phyloP scores from a whole-genome alignment of 1,140 invertebrate species.

The Agrypnia vestita region DNA sequence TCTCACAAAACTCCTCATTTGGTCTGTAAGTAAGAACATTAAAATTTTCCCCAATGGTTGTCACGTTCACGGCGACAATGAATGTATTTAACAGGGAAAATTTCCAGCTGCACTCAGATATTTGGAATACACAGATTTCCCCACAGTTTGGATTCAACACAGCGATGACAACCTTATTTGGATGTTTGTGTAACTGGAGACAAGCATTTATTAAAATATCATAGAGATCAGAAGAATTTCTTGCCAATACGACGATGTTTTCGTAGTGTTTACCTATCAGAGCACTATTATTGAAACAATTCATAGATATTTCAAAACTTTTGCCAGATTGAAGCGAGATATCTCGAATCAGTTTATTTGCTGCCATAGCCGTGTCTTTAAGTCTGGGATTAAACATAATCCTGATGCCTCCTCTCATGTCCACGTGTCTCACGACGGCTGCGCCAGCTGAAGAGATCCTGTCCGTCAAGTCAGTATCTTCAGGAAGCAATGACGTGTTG shows the following conservation, averaged over 20 bases:
- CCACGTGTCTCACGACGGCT: background rate
- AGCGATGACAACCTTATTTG: background rate
- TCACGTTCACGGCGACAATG: too few relatives aligned
- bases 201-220: too few relatives aligned
- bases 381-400: slow-evolving; percentile 1
- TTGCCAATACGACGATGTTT: background rate
- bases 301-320: slow-evolving; percentile 5
- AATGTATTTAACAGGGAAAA: too few relatives aligned
- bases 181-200: background rate
- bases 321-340: background rate
- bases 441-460: background rate
- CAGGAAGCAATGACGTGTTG: background rate
- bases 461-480: background rate
- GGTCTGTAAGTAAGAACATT: too few relatives aligned
- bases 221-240: background rate
- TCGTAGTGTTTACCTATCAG: background rate
- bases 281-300: background rate
- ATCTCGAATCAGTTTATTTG: slow-evolving; percentile 3
- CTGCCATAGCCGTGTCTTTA: background rate
- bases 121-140: background rate
- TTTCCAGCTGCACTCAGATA: background rate
- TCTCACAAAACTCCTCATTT: too few relatives aligned
- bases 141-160: background rate
- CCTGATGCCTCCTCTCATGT: background rate
- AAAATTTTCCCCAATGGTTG: too few relatives aligned